Percentiles rank a stretch among this genome's conserved stretches.
These are phyloP conservation scores for Darevskia mixta DNA, from an alignment of 2,797 vertebrate genomes.

Conservation along the genomic window DNA sequence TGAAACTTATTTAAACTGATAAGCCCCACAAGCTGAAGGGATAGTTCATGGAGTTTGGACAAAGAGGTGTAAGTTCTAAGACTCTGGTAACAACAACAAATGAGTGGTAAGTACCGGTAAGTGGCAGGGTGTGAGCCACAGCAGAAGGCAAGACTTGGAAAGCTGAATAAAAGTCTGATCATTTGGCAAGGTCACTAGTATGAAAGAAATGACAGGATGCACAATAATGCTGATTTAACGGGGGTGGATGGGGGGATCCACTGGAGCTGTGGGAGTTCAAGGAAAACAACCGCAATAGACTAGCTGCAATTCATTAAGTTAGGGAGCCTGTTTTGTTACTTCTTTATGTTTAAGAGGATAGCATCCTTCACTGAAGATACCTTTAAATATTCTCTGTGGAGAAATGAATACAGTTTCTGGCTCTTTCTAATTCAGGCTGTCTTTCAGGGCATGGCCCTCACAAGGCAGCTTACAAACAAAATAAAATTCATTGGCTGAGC, in stretches of 20 bases:
- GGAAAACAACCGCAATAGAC: not conserved
- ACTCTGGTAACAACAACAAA: not conserved
- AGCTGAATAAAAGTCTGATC: not conserved
- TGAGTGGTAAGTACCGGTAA: not conserved
- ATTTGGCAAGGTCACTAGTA: not conserved
- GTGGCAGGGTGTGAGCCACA: not conserved
- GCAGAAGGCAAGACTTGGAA: not conserved
- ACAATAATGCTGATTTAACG: too few species aligned
- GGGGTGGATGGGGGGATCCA: too few species aligned
- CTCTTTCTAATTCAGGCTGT: not conserved
- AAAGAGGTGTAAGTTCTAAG: not conserved
- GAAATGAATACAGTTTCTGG: not conserved
- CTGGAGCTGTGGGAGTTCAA: too few species aligned
- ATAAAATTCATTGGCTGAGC: too few species aligned
- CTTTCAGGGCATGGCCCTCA: too few species aligned
- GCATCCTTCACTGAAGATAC: not conserved
- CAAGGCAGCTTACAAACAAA: too few species aligned
- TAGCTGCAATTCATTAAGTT: not conserved
- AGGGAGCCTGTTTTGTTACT: too few species aligned
- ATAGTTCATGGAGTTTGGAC: not conserved
- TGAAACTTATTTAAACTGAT: not conserved
- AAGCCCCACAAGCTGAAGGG: not conserved
- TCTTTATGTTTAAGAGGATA: not conserved
- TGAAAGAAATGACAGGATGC: not conserved
- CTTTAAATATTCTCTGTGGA: not conserved